Conservation (phyloP, 2,888 invertebrate genomes). For the Nemoura dubitans region DNA sequence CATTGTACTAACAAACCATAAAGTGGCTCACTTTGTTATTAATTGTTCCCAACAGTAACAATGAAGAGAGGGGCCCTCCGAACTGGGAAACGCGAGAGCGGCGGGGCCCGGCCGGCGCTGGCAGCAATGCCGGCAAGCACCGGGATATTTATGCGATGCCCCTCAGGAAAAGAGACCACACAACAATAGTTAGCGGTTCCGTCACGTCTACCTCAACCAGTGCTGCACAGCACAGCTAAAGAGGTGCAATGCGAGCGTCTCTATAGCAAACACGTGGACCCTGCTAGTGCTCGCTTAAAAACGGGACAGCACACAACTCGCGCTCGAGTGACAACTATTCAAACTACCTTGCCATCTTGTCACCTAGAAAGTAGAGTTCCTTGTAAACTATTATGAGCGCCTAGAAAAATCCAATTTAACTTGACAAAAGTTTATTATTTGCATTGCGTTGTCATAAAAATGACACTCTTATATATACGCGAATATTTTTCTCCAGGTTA, state of each 20-base stretch:
- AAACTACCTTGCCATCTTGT: background rate
- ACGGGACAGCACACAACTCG: too few relatives aligned
- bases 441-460: background rate
- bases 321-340: too few relatives aligned
- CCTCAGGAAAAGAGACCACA: slow-evolving; percentile 14
- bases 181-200: slow-evolving; percentile 22
- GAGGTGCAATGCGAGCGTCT: background rate
- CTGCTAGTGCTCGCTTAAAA: too few relatives aligned
- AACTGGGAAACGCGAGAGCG: background rate
- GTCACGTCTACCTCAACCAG: slow-evolving; percentile 1
- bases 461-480: background rate
- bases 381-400: background rate
- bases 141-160: slow-evolving; percentile 32
- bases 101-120: background rate
- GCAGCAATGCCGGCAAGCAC: background rate
- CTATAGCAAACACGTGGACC: background rate
- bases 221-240: background rate
- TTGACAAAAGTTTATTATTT: background rate
- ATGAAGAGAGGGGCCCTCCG: slow-evolving; percentile 13
- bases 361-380: background rate
- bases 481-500: background rate
- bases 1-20: slow-evolving; percentile 25
- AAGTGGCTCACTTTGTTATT: slow-evolving; percentile 38
- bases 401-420: background rate
- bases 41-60: slow-evolving; percentile 35